Evolutionary conservation across 2,113 vertebrate genomes (phyloP).

Genomic region (Chlamydotis undulata): DNA sequence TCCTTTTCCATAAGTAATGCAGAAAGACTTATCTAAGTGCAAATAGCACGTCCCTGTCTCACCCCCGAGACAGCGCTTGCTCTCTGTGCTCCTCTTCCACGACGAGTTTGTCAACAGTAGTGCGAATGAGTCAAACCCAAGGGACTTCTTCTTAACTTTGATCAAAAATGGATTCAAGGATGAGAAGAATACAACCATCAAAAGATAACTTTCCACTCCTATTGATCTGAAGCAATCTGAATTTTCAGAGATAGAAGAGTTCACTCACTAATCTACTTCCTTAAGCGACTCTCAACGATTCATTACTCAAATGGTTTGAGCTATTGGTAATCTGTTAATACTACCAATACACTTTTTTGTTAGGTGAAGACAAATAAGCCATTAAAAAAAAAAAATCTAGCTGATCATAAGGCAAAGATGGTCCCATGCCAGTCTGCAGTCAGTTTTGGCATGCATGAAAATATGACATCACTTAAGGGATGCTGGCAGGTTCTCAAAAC

Average conservation of each 20-base stretch:
- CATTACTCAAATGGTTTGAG: neutral
- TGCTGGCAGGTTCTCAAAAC: constrained; percentile 53
- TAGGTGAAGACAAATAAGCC: constrained; percentile 27
- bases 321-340: neutral
- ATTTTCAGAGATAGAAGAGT: neutral
- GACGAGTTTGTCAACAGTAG: neutral
- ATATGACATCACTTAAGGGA: constrained; percentile 56
- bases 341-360: constrained; percentile 8
- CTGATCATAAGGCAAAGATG: constrained; percentile 41
- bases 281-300: neutral
- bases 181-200: neutral
- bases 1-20: neutral
- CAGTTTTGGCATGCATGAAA: constrained; percentile 61
- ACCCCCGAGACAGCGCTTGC: neutral
- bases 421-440: constrained; percentile 62
- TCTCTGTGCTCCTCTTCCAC: neutral
- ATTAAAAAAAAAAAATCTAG: constrained; percentile 3
- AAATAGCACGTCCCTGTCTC: neutral
- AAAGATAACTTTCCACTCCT: neutral
- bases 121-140: neutral
- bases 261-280: neutral
- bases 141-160: neutral
- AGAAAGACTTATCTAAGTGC: rapidly evolving
- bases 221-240: neutral
- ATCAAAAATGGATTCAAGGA: neutral